These are phyloP conservation scores for Agapornis roseicollis DNA, from an alignment of 2,113 vertebrate species.

Conservation along the genomic window DNA sequence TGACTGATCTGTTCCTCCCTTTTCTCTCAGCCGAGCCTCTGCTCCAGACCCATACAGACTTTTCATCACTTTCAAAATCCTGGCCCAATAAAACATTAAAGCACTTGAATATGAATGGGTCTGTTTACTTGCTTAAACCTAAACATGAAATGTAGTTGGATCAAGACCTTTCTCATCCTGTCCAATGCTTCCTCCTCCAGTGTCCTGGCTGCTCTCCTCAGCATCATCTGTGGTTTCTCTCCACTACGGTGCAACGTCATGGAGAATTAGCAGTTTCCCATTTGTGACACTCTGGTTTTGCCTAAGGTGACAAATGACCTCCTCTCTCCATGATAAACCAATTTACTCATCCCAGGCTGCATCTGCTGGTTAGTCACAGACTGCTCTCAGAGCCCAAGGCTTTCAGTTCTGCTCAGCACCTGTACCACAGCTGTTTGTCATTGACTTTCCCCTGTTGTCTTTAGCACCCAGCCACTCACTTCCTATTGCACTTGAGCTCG, in stretches of 20 bases:
- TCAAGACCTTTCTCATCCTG: constrained; percentile 38
- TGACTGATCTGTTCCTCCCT: constrained; percentile 33
- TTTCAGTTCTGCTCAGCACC: constrained; percentile 21
- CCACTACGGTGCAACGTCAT: accelerated
- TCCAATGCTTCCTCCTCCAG: neutral
- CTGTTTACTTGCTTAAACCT: constrained; percentile 43
- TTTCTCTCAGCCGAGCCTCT: neutral
- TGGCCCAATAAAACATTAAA: constrained; percentile 46
- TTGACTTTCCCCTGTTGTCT: constrained; percentile 4
- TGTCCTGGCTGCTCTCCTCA: neutral
- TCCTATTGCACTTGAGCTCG: neutral
- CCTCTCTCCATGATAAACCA: neutral
- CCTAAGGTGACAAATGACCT: constrained; percentile 32
- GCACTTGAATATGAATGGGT: constrained; percentile 18
- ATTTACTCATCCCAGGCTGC: neutral
- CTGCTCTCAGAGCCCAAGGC: neutral
- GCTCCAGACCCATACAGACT: constrained; percentile 15
- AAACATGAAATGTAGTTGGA: constrained; percentile 43
- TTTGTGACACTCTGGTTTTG: constrained; percentile 2
- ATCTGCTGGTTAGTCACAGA: neutral
- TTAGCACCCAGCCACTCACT: neutral
- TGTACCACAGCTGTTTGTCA: constrained; percentile 44
- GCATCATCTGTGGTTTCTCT: neutral
- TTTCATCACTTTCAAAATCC: constrained; percentile 50
- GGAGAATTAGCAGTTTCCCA: neutral